Evolutionary conservation across 1,140 invertebrate species (phyloP), one percentile per base, ranked within the genome.

Genomic region (Lysiphlebus fabarum): DNA sequence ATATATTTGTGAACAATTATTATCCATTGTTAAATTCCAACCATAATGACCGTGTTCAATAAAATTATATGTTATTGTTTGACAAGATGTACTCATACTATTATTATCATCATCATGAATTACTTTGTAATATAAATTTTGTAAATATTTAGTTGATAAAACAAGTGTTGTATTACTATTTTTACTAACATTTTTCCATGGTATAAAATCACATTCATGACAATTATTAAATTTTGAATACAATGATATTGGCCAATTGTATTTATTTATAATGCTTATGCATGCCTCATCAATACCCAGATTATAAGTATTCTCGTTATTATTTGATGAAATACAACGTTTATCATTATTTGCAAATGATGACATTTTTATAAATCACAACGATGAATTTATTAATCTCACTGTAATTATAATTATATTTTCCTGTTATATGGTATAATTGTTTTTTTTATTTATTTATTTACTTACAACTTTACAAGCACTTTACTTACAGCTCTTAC

Each of bases 41-140:
- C 77, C 76, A 67, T 83, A 84, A 45, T 69, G 66, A 56, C 82
- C 82, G 71, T 82, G 74, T 58, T 84, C 79, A 66, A 75, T 74
- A 53, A 83, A 80, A 38, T 64, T 56, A 45, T 73, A 77, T n/a
- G 67, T 68, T 26, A 10, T 36, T 43, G 34, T 26, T 26, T 72
- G 67, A 61, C 79, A 81, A 43, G 60, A 62, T n/a, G n/a, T n/a
- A n/a, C n/a, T n/a, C n/a, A n/a, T n/a, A 33, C 61, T 57, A 11
- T 60, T 50, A 47, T 63, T 26, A 26, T 26, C 17, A 26, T 26
- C 17, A 26, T 26, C 17, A 26, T 26, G 2, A 26, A 26, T 1
- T 26, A 26, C 1, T 26, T 56, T 57, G 41, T 75, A 81, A 62
- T 70, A 73, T 50, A 82, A 62, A 12, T 75, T 64, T 14, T 78